Evolutionary conservation across 2,797 vertebrate genomes (phyloP), one percentile per base, ranked within the genome.

Genomic region (Rhynchonycteris naso): DNA sequence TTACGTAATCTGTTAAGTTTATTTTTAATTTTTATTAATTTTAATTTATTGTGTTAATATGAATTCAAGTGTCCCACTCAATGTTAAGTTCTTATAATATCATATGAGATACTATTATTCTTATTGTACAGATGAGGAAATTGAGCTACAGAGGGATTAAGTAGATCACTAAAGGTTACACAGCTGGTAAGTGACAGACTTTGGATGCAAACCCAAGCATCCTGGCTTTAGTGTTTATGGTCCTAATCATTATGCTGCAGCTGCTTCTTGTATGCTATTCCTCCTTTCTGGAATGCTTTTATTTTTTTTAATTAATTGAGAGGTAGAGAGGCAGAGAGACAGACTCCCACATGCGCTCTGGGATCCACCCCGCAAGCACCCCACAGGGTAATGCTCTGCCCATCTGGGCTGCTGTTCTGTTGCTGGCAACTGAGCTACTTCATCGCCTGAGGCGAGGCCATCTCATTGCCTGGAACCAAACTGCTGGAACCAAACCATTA

Each of bases 101-200:
- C 35, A 47, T 35, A 38, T 90, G 35, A 82, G 18, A 14, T 83
- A 10, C 66, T 88, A 61, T 80, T 85, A 58, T 69, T 66, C 47
- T 72, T 66, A 61, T 59, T 76, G 86, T 89, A 65, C 81, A 85
- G 30, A 61, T 89, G 35, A 94, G 69, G 50, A 93, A 90, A 61
- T 90, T 86, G 88, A 93, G 65, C 50, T 58, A 81, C 76, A 90
- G 28, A 81, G 33, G 68, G 58, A 50, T 50, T 56, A 75, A 50
- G 68, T 65, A 90, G 63, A 26, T 63, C 68, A 35, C 26, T 26
- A 85, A 56, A 93, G 54, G 21, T 61, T 78, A 90, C n/a, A 92
- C 7, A 86, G 76, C n/a, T 75, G 35, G 12, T 81, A 56, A 92
- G 21, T 91, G 13, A 66, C 11, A 84, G 38, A 58, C 56, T n/a